Evolutionary conservation across 2,113 vertebrate genomes (phyloP), one percentile per base, ranked within the genome.

Genomic region (Aptenodytes forsteri): DNA sequence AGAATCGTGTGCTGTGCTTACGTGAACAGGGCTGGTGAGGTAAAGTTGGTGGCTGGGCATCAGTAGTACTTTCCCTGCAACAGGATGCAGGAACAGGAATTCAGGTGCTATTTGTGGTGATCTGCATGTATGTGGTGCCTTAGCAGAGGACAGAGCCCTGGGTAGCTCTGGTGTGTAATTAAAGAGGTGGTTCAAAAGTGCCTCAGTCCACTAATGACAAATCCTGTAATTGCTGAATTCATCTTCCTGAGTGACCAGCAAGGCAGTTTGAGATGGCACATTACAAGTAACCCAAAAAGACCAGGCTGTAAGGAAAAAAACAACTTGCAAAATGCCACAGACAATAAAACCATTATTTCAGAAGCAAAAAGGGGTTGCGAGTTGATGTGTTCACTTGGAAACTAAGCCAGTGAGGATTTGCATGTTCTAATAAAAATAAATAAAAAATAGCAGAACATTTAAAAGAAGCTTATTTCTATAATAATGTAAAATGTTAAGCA

Each of bases 401-500:
- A 77, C 67, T 83, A 96, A 96, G 55, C 75, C 78, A 78, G 38
- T 30, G 38, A 88, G 85, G 91, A 93, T 95, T 96, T 94, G 42
- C 49, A 3, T 81, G 79, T 83, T 62, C 38, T 90, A 89, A 93
- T 94, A 89, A 94, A 94, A 94, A 78, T 82, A 95, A 87, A 84
- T 19, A 40, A 88, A 96, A 87, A 94, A 44, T 42, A 93, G 71
- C 44, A 92, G 46, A 94, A 81, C 34, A 77, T 91, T 90, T 94
- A 73, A 95, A 96, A 96, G 91, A 78, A 95, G 96, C 81, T 97
- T 96, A 95, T 94, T 96, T 85, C 62, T 97, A 2, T 64, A 96
- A 91, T 95, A 96, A 81, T 52, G 25, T 71, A 52, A 95, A 97
- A 96, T 64, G 50, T 83, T 97, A 95, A 96, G 91, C 89, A 93